Base-by-base conservation (phyloP, 2,797 vertebrate genomes). In the Neostethus bicornis region DNA sequence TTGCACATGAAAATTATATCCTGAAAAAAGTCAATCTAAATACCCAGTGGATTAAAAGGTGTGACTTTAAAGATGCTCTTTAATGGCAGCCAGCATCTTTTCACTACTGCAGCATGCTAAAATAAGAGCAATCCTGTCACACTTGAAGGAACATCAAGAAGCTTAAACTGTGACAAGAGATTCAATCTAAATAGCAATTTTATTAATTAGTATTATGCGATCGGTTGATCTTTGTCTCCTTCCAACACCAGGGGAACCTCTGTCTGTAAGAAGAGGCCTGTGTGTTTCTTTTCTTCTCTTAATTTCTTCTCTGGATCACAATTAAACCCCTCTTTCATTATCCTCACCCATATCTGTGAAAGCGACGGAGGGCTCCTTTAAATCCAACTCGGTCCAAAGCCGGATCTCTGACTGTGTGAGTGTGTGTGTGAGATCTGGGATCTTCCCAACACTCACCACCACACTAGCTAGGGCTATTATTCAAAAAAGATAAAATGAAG, bases 261-360 rank as follows among this genome's bases (percentile, higher is more conserved):
- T 56, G 65, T 62, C 68, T 50, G 58, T 66, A 54, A 53, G 70
- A 64, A 73, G 61, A 81, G 88, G 90, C 90, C 90, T 88, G 59
- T 12, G n/a, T 45, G 41, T 24, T 8, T 75, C 39, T 35, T 26
- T 26, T 61, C 57, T 16, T 35, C 75, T 78, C 58, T 75, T 80
- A 49, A 81, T 80, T 76, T 74, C 66, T 47, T n/a, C 61, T 45
- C 64, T 53, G 42, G 74, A 73, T 79, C 53, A 81, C 75, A 77
- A 81, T 81, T 84, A 84, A 77, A 80, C 14, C 61, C 69, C 42
- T 45, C 45, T 54, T 78, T 62, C 58, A 70, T 84, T 63, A 73
- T 87, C 77, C 92, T 93, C 90, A 93, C 92, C 92, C 92, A 93
- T 92, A 19, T 87, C 75, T 73, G 61, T 51, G 66, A 72, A 84